Evolutionary conservation across 2,797 vertebrate genomes (phyloP), one percentile per base, ranked within the genome.

Genomic region (Yasuhikotakia modesta): DNA sequence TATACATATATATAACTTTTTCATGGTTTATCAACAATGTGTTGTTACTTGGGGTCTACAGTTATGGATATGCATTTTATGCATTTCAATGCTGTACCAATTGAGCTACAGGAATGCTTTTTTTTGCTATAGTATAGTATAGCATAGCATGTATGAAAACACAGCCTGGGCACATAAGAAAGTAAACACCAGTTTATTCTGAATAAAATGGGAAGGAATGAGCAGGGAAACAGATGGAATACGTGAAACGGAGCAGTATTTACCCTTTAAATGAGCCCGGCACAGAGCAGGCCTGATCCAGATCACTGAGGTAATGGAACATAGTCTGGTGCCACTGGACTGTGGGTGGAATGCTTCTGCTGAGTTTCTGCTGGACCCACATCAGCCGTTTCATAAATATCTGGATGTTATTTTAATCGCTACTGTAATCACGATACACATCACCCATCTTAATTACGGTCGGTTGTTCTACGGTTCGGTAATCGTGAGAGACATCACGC

Each of bases 291-390:
- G 67, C 13, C 58, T 5, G 57, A 78, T 60, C 75, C 66, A 70
- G 53, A 69, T 78, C 66, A 61, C 27, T 78, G 45, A 70, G 57
- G 66, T 70, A 46, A 70, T 78, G 67, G 67, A 78, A 78, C 67
- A 78, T 17, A 22, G 30, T 50, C 24, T 30, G 64, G 24, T 61
- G 27, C 30, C 13, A 1, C 57, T 27, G 24, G 46, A 5, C 61
- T 61, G 32, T 43, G 57, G 71, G 66, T n/a, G 60, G 73, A 76
- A 70, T 76, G 50, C 65, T 63, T 58, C 27, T 70, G 46, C n/a
- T n/a, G 45, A 48, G 57, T 53, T 78, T 70, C 63, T 11, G 19
- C 50, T 57, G 55, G 45, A 70, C 35, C 32, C 14, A 1, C 45
- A 63, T 45, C 57, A 78, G 57, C 76, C 55, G 76, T 46, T 78